Percentiles rank a stretch among this genome's conserved stretches.
phyloP scores from a whole-genome alignment of 1,140 invertebrate species.

The Papilio dardanus region DNA sequence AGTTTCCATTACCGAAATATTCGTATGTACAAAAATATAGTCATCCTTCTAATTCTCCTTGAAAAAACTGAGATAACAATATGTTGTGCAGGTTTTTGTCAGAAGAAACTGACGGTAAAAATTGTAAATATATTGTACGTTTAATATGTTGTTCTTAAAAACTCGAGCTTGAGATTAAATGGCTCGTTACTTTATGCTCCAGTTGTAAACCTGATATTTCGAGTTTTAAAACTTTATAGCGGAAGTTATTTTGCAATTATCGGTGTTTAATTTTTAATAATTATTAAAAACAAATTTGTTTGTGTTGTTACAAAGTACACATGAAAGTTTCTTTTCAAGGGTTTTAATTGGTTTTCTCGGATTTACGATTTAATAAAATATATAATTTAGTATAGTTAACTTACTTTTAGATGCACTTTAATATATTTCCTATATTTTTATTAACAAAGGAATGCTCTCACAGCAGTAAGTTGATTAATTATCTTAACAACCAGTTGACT shows the following conservation, averaged over 20 bases:
- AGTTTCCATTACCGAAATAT: neutral
- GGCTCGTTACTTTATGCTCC: conserved; percentile 37
- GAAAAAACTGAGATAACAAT: neutral
- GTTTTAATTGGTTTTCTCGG: neutral
- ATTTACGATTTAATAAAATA: neutral
- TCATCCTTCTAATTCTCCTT: neutral
- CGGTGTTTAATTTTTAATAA: conserved; percentile 25
- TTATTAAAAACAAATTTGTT: conserved; percentile 30
- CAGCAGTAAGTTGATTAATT: conserved; percentile 5
- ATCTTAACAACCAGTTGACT: conserved; percentile 2
- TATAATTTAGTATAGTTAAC: neutral
- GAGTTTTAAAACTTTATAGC: conserved; percentile 33
- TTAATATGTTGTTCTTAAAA: conserved; percentile 33
- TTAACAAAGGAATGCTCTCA: neutral
- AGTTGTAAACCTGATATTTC: conserved; percentile 37
- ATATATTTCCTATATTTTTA: neutral
- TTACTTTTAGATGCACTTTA: neutral
- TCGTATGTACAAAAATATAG: neutral
- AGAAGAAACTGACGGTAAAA: neutral
- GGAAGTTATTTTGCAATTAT: conserved; percentile 38
- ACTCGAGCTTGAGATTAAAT: conserved; percentile 31
- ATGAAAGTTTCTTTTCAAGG: conserved; percentile 21
- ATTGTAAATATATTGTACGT: conserved; percentile 16
- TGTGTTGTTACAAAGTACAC: neutral
- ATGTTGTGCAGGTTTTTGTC: neutral